A percentile compares a stretch with the other conserved stretches of the same genome.
Conservation (phyloP, 1,140 invertebrate species). For the Rhagoletis pomonella region DNA sequence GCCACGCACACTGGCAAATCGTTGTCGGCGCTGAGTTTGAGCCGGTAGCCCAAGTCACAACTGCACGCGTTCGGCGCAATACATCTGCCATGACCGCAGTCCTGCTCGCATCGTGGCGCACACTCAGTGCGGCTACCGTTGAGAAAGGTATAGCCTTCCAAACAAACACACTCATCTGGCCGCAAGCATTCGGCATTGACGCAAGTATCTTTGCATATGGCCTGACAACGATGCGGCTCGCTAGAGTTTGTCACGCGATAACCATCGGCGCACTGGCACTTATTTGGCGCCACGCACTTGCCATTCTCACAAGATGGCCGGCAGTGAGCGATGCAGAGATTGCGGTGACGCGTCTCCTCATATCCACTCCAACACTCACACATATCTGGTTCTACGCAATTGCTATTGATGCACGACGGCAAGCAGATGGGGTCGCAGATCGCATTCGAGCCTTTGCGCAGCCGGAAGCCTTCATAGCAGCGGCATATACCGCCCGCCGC, state of each 20-base stretch:
- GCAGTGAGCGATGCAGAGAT: slow-evolving; percentile 70
- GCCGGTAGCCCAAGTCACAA: slow-evolving; percentile 71
- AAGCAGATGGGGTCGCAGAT: slow-evolving; percentile 75
- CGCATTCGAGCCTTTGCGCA: slow-evolving; percentile 62
- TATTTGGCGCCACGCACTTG: slow-evolving; percentile 64
- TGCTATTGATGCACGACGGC: slow-evolving; percentile 73
- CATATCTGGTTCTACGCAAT: slow-evolving; percentile 75
- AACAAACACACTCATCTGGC: slow-evolving; percentile 74
- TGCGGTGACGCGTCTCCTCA: slow-evolving; percentile 65
- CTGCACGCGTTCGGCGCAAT: slow-evolving; percentile 75
- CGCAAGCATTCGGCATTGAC: slow-evolving; percentile 76
- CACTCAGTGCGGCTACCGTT: slow-evolving; percentile 74
- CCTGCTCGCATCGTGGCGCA: slow-evolving; percentile 76
- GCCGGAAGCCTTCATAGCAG: slow-evolving; percentile 67
- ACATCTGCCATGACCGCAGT: slow-evolving; percentile 78
- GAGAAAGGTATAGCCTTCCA: slow-evolving; percentile 73
- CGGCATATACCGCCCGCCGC: slow-evolving; percentile 63
- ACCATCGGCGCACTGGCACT: slow-evolving; percentile 65
- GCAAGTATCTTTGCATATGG: slow-evolving; percentile 74
- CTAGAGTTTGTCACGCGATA: slow-evolving; percentile 67
- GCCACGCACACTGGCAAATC: slow-evolving; percentile 53
- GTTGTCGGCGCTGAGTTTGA: slow-evolving; percentile 41
- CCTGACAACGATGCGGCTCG: slow-evolving; percentile 61
- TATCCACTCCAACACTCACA: slow-evolving; percentile 66
- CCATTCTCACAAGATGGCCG: slow-evolving; percentile 71